Percentiles rank a stretch among this genome's conserved stretches.
Evolutionary conservation across 2,113 vertebrate genomes (phyloP).

Genomic region (Atractosteus spatula): DNA sequence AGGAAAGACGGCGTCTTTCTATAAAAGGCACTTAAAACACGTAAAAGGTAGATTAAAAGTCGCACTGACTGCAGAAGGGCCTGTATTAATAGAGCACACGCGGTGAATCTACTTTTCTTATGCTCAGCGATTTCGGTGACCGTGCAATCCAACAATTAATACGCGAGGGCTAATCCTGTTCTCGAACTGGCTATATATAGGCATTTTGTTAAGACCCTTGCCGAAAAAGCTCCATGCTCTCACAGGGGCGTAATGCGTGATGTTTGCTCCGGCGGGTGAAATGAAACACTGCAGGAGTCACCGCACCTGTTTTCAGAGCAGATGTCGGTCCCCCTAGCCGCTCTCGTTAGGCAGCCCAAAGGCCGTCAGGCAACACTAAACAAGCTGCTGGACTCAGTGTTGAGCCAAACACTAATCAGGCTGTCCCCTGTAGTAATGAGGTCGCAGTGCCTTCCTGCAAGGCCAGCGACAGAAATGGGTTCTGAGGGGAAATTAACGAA

Average conservation of each 20-base stretch:
- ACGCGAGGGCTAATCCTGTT: neutral
- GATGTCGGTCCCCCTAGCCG: slow-evolving; percentile 28
- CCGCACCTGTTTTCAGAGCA: slow-evolving; percentile 38
- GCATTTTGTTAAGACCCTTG: slow-evolving; percentile 1
- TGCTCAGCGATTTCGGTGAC: too few species aligned
- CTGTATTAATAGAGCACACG: too few species aligned
- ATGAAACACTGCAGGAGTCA: slow-evolving; percentile 7
- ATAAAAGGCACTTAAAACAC: too few species aligned
- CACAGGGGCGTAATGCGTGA: slow-evolving; percentile 24
- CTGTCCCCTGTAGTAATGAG: neutral
- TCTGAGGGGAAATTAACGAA: too few species aligned
- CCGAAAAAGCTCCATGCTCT: neutral
- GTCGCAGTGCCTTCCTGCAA: too few species aligned
- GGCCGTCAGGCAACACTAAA: slow-evolving; percentile 7
- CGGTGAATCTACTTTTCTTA: too few species aligned
- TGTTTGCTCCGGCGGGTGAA: neutral
- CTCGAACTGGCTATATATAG: neutral
- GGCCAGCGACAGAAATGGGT: neutral
- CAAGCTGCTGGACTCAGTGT: slow-evolving; percentile 27
- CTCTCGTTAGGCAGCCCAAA: slow-evolving; percentile 10
- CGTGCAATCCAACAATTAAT: neutral
- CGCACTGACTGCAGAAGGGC: too few species aligned
- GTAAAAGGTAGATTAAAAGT: too few species aligned
- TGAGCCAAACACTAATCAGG: slow-evolving; percentile 18
- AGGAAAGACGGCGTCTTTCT: too few species aligned